Evolutionary conservation across 2,797 vertebrate species (phyloP).

Genomic region (Danio aesculapii): DNA sequence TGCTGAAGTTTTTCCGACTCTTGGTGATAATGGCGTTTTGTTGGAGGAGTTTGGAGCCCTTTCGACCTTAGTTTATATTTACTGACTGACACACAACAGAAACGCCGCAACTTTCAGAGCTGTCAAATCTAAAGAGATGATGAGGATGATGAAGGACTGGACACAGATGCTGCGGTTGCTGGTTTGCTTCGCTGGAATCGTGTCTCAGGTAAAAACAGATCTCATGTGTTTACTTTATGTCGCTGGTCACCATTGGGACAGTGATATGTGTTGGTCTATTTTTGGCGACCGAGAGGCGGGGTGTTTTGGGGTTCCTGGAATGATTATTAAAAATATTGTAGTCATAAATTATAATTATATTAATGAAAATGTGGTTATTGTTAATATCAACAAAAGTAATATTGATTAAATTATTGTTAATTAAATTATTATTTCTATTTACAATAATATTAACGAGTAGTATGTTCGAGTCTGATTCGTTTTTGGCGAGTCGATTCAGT

Average conservation of each 20-base stretch:
- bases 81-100: conserved; percentile 20
- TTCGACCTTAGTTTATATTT: conserved; percentile 67
- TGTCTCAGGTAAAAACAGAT: conserved; percentile 70
- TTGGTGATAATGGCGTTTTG: conserved; percentile 32
- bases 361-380: neutral
- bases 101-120: neutral
- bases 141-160: conserved; percentile 24
- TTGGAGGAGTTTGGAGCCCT: conserved; percentile 57
- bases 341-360: neutral
- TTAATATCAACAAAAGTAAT: too few species aligned
- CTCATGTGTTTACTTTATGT: conserved; percentile 38
- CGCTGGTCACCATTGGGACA: conserved; percentile 31
- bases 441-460: neutral
- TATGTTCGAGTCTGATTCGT: neutral
- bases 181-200: conserved; percentile 62
- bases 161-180: conserved; percentile 57
- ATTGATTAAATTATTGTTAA: neutral
- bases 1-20: neutral
- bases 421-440: too few species aligned
- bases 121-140: neutral
- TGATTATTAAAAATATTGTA: neutral
- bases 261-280: conserved; percentile 54
- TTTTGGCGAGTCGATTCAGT: neutral
- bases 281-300: conserved; percentile 45
- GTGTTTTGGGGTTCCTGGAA: conserved; percentile 30